Conservation (phyloP, 1,140 invertebrate species). For the Nymphalis io region DNA sequence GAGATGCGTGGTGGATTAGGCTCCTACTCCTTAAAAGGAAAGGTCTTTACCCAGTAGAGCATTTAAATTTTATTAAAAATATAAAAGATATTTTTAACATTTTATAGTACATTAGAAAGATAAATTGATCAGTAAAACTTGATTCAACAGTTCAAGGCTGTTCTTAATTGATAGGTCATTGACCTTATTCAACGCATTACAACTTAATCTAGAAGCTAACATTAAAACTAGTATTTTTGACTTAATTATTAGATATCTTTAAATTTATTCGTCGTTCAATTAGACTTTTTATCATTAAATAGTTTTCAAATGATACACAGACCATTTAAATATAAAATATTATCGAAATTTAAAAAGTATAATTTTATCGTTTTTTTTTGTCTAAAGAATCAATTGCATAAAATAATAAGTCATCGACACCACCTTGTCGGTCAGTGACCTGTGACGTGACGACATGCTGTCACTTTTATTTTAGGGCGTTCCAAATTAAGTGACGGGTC, state of each 20-base stretch:
- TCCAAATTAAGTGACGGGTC: conserved; percentile 46
- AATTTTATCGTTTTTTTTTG: neutral
- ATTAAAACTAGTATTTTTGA: neutral
- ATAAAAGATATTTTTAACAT: too few species aligned
- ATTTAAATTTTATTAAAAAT: too few species aligned
- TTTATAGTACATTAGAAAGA: neutral
- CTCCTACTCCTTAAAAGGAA: too few species aligned
- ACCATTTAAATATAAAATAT: too few species aligned
- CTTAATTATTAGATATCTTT: neutral
- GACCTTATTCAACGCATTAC: conserved; percentile 2
- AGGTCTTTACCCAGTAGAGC: too few species aligned
- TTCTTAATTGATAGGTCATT: conserved; percentile 6
- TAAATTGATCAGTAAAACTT: neutral
- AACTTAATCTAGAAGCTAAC: neutral
- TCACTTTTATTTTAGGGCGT: conserved; percentile 71
- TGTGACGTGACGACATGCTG: conserved; percentile 54
- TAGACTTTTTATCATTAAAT: too few species aligned
- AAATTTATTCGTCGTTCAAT: neutral
- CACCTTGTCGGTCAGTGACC: conserved; percentile 33
- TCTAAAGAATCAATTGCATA: conserved; percentile 11
- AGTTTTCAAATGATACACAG: too few species aligned
- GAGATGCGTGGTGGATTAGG: too few species aligned
- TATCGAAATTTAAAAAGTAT: neutral
- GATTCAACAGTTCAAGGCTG: neutral
- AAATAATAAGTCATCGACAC: conserved; percentile 31